phyloP scores from a whole-genome alignment of 2,888 invertebrate genomes.

The Ferrisia virgata region DNA sequence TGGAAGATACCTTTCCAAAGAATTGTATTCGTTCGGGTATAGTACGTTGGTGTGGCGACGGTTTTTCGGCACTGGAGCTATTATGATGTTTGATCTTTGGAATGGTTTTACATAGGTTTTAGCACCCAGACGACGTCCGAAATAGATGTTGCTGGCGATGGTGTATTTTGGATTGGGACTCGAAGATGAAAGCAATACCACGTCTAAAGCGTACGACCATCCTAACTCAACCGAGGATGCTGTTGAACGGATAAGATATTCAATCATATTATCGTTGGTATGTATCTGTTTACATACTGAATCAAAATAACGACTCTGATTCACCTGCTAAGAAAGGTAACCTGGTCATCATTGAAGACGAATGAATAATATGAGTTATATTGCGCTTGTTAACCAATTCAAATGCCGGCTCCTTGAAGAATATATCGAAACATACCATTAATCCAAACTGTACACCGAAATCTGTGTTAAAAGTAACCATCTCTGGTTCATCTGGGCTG shows the following conservation, averaged over 20 bases:
- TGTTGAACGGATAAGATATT: background rate
- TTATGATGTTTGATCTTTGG: background rate
- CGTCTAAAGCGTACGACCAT: background rate
- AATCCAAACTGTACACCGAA: conserved; percentile 78
- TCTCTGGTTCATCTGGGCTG: conserved; percentile 57
- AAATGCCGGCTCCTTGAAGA: conserved; percentile 69
- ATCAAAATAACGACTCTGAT: background rate
- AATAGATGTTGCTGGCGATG: background rate
- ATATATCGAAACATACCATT: conserved; percentile 78
- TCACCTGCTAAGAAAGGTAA: conserved; percentile 70
- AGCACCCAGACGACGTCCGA: background rate
- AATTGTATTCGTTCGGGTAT: background rate
- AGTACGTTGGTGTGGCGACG: background rate
- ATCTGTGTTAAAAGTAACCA: conserved; percentile 67
- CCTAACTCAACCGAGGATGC: background rate
- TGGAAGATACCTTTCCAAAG: background rate
- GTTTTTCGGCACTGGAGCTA: background rate
- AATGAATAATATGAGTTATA: conserved; percentile 64
- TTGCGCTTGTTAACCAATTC: conserved; percentile 58
- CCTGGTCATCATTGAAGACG: conserved; percentile 79
- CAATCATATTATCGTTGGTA: background rate
- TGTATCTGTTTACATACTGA: background rate
- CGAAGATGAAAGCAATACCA: background rate
- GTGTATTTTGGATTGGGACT: background rate
- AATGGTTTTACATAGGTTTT: background rate